phyloP scores from a whole-genome alignment of 2,113 vertebrate genomes.

The Polypterus senegalus region DNA sequence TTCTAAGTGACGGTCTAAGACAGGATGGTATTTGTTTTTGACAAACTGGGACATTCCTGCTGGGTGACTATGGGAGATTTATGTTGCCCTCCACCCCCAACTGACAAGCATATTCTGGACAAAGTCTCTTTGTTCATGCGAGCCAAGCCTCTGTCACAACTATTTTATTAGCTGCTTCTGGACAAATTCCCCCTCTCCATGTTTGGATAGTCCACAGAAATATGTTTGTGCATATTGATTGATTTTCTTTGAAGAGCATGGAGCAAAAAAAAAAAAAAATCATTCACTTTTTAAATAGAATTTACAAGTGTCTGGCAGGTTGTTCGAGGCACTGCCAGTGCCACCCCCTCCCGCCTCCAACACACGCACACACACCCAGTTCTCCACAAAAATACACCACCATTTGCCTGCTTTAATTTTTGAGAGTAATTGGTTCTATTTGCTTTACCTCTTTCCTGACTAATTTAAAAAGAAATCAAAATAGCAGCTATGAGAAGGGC shows the following conservation, averaged over 20 bases:
- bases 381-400: too few relatives aligned
- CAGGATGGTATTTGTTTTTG: conserved; percentile 42
- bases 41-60: conserved; percentile 42
- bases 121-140: conserved; percentile 35
- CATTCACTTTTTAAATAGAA: too few relatives aligned
- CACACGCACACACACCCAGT: too few relatives aligned
- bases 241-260: conserved; percentile 28
- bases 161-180: conserved; percentile 34
- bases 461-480: too few relatives aligned
- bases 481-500: too few relatives aligned
- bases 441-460: too few relatives aligned
- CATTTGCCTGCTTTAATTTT: too few relatives aligned
- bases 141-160: conserved; percentile 24
- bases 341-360: too few relatives aligned
- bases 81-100: conserved; percentile 27
- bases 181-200: conserved; percentile 21
- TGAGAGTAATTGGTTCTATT: too few relatives aligned
- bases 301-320: too few relatives aligned
- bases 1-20: conserved; percentile 30
- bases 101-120: conserved; percentile 22
- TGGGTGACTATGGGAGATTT: conserved; percentile 36
- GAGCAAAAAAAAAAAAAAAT: neutral
- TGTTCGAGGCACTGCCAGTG: too few relatives aligned
- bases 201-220: conserved; percentile 23
- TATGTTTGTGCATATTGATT: conserved; percentile 21